Conservation (phyloP, 2,888 invertebrate genomes). For the Odiellus spinosus region DNA sequence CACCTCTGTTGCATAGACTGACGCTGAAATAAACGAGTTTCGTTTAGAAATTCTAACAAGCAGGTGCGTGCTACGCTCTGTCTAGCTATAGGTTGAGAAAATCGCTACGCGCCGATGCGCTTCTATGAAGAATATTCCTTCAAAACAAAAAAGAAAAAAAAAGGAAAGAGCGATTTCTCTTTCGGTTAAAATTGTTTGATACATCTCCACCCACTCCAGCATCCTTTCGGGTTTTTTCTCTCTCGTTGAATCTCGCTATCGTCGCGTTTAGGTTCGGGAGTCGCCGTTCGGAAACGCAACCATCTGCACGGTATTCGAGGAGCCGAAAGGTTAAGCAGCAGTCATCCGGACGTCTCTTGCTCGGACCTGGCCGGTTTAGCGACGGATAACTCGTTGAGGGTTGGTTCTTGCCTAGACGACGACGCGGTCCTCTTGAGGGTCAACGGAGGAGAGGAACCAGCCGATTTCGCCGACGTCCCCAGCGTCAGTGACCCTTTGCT, state of each 20-base stretch:
- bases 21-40: no score
- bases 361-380: conserved; percentile 16
- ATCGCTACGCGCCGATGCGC: no score
- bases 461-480: conserved; percentile 4
- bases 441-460: not conserved
- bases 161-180: no score
- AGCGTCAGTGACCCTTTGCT: conserved; percentile 13
- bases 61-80: no score
- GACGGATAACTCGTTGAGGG: not conserved
- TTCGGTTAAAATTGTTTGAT: no score
- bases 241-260: not conserved
- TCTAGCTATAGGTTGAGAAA: no score
- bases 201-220: no score
- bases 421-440: not conserved
- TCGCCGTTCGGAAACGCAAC: not conserved
- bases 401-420: conserved; percentile 3
- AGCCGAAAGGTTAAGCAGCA: conserved; percentile 15
- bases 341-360: conserved; percentile 20
- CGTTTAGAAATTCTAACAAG: no score
- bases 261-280: not conserved
- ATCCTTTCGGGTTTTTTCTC: not conserved
- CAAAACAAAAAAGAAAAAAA: no score
- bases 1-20: no score
- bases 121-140: no score
- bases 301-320: conserved; percentile 1